These are phyloP conservation scores for Thripadectes ignobilis DNA, from an alignment of 2,797 vertebrate genomes.

Conservation along the genomic window DNA sequence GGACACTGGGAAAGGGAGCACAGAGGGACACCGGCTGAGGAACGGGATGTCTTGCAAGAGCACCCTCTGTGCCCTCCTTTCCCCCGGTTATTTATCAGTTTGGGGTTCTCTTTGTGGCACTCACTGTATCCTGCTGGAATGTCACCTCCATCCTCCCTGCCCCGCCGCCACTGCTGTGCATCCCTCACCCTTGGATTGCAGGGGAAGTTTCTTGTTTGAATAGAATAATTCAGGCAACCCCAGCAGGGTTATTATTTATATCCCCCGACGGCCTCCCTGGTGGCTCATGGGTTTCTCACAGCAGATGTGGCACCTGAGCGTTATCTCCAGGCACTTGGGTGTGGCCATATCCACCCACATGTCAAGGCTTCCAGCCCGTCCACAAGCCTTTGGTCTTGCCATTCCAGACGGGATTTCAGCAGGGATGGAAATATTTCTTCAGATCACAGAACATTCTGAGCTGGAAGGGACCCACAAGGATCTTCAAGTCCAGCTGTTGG, in stretches of 20 bases:
- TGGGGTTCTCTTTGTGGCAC: rapidly evolving
- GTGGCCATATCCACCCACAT: background rate
- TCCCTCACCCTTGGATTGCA: background rate
- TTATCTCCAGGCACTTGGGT: background rate
- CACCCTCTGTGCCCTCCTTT: rapidly evolving
- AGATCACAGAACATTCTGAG: background rate
- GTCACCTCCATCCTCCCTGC: background rate
- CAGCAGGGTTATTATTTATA: rapidly evolving
- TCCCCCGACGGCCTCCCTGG: background rate
- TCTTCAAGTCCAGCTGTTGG: background rate
- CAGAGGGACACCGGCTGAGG: rapidly evolving
- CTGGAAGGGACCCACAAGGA: background rate
- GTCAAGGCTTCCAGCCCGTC: rapidly evolving
- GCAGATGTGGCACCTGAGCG: background rate
- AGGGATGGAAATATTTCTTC: background rate
- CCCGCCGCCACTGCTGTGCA: background rate
- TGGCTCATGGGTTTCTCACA: rapidly evolving
- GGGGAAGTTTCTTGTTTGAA: background rate
- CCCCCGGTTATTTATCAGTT: rapidly evolving
- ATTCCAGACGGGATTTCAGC: background rate
- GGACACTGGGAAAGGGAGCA: rapidly evolving
- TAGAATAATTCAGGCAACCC: background rate
- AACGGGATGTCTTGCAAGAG: background rate
- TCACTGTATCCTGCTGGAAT: background rate
- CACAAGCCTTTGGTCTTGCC: rapidly evolving